phyloP scores from a whole-genome alignment of 2,888 invertebrate species.

The Nemapogon koenigi region DNA sequence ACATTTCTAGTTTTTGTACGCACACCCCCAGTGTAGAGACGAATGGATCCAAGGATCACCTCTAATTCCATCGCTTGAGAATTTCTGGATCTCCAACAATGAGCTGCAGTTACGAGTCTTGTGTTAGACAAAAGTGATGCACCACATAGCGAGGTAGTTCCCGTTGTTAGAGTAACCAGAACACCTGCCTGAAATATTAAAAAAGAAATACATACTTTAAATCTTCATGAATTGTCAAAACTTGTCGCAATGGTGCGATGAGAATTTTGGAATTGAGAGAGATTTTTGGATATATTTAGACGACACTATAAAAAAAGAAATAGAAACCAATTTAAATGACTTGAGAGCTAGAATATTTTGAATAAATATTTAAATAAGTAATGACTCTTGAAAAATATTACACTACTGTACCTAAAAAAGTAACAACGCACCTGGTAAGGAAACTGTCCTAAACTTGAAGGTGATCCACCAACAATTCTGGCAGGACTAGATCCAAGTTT shows the following conservation, averaged over 20 bases:
- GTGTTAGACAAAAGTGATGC: slow-evolving; percentile 22
- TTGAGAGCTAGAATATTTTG: too few relatives aligned
- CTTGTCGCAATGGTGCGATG: too few relatives aligned
- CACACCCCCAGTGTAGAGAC: slow-evolving; percentile 12
- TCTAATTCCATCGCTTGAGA: slow-evolving; percentile 25
- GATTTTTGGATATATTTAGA: too few relatives aligned
- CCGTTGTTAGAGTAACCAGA: slow-evolving; percentile 9
- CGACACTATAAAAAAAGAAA: too few relatives aligned
- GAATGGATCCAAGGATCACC: slow-evolving; percentile 25
- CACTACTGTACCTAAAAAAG: too few relatives aligned
- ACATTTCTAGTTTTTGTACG: slow-evolving; percentile 8
- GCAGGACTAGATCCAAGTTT: slow-evolving; percentile 13
- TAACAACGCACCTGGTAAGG: slow-evolving; percentile 22
- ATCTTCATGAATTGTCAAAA: too few relatives aligned
- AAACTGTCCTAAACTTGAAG: slow-evolving; percentile 19
- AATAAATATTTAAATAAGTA: too few relatives aligned
- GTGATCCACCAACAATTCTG: slow-evolving; percentile 26
- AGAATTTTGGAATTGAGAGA: too few relatives aligned
- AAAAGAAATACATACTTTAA: not conserved
- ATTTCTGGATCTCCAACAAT: slow-evolving; percentile 29
- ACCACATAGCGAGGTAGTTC: slow-evolving; percentile 24
- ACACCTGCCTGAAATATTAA: slow-evolving; percentile 4
- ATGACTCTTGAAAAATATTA: too few relatives aligned
- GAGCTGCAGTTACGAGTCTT: slow-evolving; percentile 14
- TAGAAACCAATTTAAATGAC: too few relatives aligned